Evolutionary conservation across 2,888 invertebrate species (phyloP).

Genomic region (Masnerella sp.): DNA sequence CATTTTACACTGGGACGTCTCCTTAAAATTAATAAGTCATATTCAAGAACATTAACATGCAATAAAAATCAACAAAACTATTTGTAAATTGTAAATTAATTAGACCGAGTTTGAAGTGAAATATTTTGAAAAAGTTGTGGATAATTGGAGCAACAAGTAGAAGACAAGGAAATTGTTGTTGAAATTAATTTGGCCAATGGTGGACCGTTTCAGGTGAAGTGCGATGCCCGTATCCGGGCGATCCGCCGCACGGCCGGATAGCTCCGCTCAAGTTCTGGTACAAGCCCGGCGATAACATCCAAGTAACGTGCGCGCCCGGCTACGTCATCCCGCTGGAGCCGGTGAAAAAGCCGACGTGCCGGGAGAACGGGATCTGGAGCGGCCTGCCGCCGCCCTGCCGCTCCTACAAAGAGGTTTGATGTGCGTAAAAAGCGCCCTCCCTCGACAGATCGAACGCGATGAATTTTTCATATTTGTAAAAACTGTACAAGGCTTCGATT

Average conservation of each 20-base stretch:
- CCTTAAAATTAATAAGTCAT: too few species aligned
- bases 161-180: constrained; percentile 8
- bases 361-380: constrained; percentile 85
- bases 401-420: constrained; percentile 82
- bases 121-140: too few species aligned
- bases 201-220: constrained; percentile 81
- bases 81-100: too few species aligned
- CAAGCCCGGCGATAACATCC: constrained; percentile 85
- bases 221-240: constrained; percentile 85
- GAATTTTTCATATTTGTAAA: constrained; percentile 50
- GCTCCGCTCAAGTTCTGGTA: constrained; percentile 86
- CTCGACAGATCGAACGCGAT: constrained; percentile 42
- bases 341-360: constrained; percentile 82
- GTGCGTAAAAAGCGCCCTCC: constrained; percentile 50
- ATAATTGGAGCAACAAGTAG: too few species aligned
- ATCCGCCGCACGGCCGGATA: constrained; percentile 84
- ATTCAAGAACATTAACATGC: too few species aligned
- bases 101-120: too few species aligned
- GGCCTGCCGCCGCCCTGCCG: constrained; percentile 83
- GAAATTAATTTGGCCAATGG: constrained; percentile 42
- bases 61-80: too few species aligned
- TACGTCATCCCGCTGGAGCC: constrained; percentile 80
- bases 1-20: too few species aligned
- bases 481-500: constrained; percentile 43
- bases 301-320: constrained; percentile 84